These are phyloP conservation scores for Vidua macroura DNA, from an alignment of 2,113 vertebrate species.

Conservation along the genomic window DNA sequence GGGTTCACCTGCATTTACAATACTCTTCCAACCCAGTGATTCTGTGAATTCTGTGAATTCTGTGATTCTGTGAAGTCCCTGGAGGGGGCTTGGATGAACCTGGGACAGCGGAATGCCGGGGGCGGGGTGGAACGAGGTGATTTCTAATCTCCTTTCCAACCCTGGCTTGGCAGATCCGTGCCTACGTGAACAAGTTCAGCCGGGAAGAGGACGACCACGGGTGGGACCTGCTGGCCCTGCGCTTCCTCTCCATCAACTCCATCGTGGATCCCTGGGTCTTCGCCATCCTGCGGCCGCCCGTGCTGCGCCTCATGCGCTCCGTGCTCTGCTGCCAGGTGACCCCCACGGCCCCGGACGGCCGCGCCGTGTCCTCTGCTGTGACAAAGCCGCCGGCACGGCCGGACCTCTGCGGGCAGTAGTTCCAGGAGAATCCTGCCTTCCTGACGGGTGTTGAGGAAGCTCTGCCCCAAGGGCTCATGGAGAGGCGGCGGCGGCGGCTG, in stretches of 20 bases:
- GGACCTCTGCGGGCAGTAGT: constrained; percentile 18
- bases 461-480: neutral
- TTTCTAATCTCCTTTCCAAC: neutral
- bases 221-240: constrained; percentile 80
- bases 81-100: too few species aligned
- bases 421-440: neutral
- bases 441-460: neutral
- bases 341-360: neutral
- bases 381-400: neutral
- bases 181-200: constrained; percentile 78
- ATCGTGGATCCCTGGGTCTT: constrained; percentile 95
- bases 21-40: neutral
- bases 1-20: too few species aligned
- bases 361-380: neutral
- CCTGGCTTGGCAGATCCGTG: constrained; percentile 73
- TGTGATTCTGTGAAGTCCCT: too few species aligned
- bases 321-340: constrained; percentile 69
- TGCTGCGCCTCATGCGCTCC: constrained; percentile 79
- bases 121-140: fast-evolving
- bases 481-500: neutral
- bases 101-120: too few species aligned
- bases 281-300: constrained; percentile 84
- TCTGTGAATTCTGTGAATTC: too few species aligned
- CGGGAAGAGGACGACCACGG: neutral
- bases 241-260: constrained; percentile 88